Evolutionary conservation across 2,113 vertebrate genomes (phyloP).

Genomic region (Archocentrus centrarchus): DNA sequence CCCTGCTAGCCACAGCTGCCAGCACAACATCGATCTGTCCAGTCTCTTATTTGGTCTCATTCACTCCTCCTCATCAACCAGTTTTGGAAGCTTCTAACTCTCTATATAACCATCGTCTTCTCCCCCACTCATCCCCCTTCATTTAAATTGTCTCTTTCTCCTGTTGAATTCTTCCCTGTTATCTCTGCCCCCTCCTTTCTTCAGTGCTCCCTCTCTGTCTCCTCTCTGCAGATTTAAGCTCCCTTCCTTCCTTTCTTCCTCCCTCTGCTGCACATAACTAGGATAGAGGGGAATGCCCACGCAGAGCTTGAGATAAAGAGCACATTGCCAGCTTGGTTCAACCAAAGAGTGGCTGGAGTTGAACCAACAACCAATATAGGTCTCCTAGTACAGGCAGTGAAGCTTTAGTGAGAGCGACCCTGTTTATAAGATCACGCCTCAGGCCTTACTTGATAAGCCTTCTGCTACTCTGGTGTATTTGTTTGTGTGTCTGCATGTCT

Average conservation of each 20-base stretch:
- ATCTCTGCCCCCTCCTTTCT: constrained; percentile 34
- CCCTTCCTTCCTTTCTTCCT: constrained; percentile 27
- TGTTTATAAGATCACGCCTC: constrained; percentile 42
- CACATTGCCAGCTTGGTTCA: constrained; percentile 44
- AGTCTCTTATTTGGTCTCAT: constrained; percentile 38
- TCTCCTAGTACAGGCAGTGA: constrained; percentile 13
- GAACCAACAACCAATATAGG: constrained; percentile 44
- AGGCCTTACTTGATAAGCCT: constrained; percentile 12
- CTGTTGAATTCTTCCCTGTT: constrained; percentile 25
- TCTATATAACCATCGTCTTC: constrained; percentile 33
- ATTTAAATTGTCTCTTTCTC: constrained; percentile 42
- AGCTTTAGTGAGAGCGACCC: constrained; percentile 32
- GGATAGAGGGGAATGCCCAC: constrained; percentile 55
- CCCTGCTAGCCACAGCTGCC: constrained; percentile 54
- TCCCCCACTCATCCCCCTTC: constrained; percentile 26
- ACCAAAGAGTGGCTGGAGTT: constrained; percentile 39
- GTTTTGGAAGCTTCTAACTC: constrained; percentile 37
- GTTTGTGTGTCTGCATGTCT: constrained; percentile 21
- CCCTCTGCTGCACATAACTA: constrained; percentile 48
- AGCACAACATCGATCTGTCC: constrained; percentile 40
- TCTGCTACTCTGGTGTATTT: constrained; percentile 10
- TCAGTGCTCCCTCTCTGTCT: constrained; percentile 27
- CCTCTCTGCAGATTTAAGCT: constrained; percentile 52
- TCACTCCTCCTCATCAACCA: constrained; percentile 35
- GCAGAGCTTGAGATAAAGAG: constrained; percentile 56